Conservation (phyloP, 2,888 invertebrate genomes). For the Hanleya hanleyi region DNA sequence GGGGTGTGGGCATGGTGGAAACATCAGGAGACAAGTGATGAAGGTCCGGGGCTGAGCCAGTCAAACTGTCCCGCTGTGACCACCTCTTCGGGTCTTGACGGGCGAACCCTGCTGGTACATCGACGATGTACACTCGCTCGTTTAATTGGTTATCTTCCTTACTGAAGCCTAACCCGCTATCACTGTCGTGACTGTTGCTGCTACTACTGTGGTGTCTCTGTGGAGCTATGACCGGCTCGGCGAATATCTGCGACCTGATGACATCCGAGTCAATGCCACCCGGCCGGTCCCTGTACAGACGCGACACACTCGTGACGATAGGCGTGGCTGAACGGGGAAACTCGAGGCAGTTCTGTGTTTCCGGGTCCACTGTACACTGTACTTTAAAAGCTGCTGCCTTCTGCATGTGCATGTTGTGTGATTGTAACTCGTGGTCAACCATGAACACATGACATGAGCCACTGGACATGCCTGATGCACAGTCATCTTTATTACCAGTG, state of each 20-base stretch:
- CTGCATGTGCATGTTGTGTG: slow-evolving; percentile 86
- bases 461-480: slow-evolving; percentile 55
- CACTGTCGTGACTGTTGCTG: slow-evolving; percentile 90
- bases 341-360: slow-evolving; percentile 82
- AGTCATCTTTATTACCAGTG: slow-evolving; percentile 51
- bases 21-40: slow-evolving; percentile 49
- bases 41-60: slow-evolving; percentile 16
- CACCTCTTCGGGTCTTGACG: not conserved
- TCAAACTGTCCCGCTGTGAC: not conserved
- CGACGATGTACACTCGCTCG: slow-evolving; percentile 26
- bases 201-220: slow-evolving; percentile 73
- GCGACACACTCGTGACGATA: slow-evolving; percentile 78
- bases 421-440: slow-evolving; percentile 88
- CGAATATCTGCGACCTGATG: slow-evolving; percentile 62
- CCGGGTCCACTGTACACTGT: slow-evolving; percentile 78
- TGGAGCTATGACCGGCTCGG: slow-evolving; percentile 46
- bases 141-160: slow-evolving; percentile 71
- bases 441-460: slow-evolving; percentile 97
- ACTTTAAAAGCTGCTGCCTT: slow-evolving; percentile 89
- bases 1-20: slow-evolving; percentile 38
- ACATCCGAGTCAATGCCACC: slow-evolving; percentile 60
- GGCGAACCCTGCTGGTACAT: not conserved
- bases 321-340: slow-evolving; percentile 89
- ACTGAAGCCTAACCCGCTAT: slow-evolving; percentile 92
- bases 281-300: slow-evolving; percentile 74